phyloP scores from a whole-genome alignment of 2,113 vertebrate species.

The Festucalex cinctus region DNA sequence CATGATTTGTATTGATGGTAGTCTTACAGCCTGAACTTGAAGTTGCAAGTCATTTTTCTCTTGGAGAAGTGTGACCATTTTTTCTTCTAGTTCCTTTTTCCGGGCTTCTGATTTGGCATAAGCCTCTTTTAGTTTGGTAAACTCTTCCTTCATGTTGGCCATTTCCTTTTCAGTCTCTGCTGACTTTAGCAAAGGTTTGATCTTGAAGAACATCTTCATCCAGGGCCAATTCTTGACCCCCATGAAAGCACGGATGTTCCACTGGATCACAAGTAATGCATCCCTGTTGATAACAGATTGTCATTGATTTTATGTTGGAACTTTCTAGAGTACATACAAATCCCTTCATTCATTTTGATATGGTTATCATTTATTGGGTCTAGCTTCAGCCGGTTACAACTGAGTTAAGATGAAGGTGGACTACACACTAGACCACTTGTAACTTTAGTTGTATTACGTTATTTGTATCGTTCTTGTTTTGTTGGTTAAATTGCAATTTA shows the following conservation, averaged over 20 bases:
- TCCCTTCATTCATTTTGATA: background rate
- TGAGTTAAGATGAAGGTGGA: no score
- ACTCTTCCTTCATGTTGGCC: slow-evolving; percentile 81
- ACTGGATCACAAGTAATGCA: slow-evolving; percentile 82
- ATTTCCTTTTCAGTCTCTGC: slow-evolving; percentile 82
- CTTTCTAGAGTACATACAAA: background rate
- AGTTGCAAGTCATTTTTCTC: slow-evolving; percentile 86
- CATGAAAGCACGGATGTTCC: slow-evolving; percentile 88
- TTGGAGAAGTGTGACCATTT: slow-evolving; percentile 84
- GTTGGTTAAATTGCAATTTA: background rate
- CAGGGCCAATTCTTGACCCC: slow-evolving; percentile 87
- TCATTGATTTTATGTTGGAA: background rate
- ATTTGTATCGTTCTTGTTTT: background rate
- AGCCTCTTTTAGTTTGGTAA: slow-evolving; percentile 71
- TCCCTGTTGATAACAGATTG: slow-evolving; percentile 64
- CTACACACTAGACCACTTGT: background rate
- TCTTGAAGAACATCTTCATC: slow-evolving; percentile 89
- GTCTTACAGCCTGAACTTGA: slow-evolving; percentile 82
- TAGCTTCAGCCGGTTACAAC: no score
- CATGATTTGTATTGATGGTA: background rate
- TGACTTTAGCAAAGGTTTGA: slow-evolving; percentile 83
- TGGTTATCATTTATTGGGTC: background rate
- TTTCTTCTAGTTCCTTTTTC: slow-evolving; percentile 86
- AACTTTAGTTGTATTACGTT: background rate
- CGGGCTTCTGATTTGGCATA: slow-evolving; percentile 80